These are phyloP conservation scores for Drosophila dives DNA, from an alignment of 2,888 invertebrate species.

Conservation along the genomic window DNA sequence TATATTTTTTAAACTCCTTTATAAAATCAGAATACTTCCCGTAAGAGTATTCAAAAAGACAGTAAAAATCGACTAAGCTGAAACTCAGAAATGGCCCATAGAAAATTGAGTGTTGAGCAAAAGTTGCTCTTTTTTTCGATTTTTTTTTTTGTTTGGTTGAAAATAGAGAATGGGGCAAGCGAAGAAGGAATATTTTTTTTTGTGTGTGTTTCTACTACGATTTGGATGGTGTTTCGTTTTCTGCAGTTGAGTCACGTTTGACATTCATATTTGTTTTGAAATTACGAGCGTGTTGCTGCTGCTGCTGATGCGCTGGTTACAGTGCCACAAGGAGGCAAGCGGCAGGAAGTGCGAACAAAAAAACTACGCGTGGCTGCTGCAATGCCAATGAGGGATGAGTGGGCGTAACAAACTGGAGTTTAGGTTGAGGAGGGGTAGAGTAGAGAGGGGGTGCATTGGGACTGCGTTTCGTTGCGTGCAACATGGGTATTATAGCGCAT, in stretches of 20 bases:
- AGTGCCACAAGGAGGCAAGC: constrained; percentile 5
- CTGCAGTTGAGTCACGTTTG: constrained; percentile 80
- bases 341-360: constrained; percentile 36
- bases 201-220: not conserved
- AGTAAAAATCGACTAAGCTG: not conserved
- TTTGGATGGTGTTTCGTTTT: constrained; percentile 30
- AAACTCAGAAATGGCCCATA: constrained; percentile 10
- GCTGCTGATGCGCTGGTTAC: constrained; percentile 1
- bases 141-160: not conserved
- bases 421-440: not conserved
- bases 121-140: not conserved
- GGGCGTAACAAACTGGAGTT: not conserved
- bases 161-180: constrained; percentile 2
- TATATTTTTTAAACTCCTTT: not conserved
- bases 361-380: constrained; percentile 32
- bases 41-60: not conserved
- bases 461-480: constrained; percentile 54
- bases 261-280: constrained; percentile 73
- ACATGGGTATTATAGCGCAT: constrained; percentile 55
- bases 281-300: constrained; percentile 44
- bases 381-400: constrained; percentile 35
- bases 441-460: not conserved
- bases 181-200: not conserved
- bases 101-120: constrained; percentile 17
- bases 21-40: too few relatives aligned